phyloP scores from a whole-genome alignment of 2,797 vertebrate species.

The Cossypha niveicapilla region DNA sequence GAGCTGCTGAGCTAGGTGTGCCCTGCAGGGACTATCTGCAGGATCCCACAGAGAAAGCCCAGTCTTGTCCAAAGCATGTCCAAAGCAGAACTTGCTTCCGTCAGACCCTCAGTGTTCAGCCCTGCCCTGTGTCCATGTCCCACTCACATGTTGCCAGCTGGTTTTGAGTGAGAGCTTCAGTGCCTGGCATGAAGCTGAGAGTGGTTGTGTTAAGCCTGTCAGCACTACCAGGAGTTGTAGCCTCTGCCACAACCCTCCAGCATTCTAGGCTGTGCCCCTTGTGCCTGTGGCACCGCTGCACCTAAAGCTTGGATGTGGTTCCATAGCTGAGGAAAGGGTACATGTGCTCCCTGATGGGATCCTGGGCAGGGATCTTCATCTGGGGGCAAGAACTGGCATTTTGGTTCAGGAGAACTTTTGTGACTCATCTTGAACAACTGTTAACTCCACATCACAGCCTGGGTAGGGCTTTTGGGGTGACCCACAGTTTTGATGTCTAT shows the following conservation, averaged over 20 bases:
- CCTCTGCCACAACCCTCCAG: not conserved
- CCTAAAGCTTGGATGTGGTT: not conserved
- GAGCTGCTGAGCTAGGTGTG: not conserved
- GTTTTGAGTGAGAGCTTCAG: not conserved
- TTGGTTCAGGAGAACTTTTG: not conserved
- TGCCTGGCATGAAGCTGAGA: fast-evolving
- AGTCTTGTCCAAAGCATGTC: not conserved
- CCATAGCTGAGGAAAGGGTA: not conserved
- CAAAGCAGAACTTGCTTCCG: not conserved
- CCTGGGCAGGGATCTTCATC: not conserved
- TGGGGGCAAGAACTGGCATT: not conserved
- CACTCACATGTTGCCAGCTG: not conserved
- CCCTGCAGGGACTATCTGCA: not conserved
- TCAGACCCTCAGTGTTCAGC: not conserved
- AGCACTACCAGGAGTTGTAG: not conserved
- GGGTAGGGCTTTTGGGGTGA: not conserved
- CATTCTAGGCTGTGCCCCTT: not conserved
- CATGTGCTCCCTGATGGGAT: not conserved
- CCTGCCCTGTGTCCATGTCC: not conserved
- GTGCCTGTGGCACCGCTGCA: not conserved
- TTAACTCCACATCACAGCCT: not conserved
- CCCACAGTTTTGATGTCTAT: not conserved
- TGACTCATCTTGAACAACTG: not conserved
- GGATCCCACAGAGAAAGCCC: not conserved
- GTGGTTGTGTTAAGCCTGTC: not conserved